A percentile compares a stretch with the other conserved stretches of the same genome.
Conservation (phyloP, 2,113 vertebrate species). For the Baryphthengus martii region DNA sequence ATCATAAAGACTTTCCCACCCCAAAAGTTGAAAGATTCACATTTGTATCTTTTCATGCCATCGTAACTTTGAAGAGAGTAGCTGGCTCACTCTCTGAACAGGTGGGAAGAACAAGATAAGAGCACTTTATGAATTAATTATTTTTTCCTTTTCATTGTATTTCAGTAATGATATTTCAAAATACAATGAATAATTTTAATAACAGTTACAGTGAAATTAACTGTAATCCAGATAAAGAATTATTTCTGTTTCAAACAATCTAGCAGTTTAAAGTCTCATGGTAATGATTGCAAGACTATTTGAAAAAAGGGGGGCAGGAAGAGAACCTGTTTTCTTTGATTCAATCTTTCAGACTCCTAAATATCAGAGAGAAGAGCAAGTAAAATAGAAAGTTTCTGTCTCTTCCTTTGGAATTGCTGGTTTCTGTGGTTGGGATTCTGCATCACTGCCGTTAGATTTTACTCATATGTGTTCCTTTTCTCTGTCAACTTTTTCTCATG, state of each 20-base stretch:
- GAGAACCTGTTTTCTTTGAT: not conserved
- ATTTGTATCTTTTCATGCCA: not conserved
- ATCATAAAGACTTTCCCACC: not conserved
- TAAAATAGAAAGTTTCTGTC: not conserved
- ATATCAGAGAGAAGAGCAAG: not conserved
- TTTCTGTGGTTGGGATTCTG: not conserved
- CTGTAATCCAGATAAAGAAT: not conserved
- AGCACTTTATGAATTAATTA: not conserved
- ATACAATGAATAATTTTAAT: not conserved
- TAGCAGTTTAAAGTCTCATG: not conserved
- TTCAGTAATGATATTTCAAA: not conserved
- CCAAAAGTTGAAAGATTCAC: not conserved
- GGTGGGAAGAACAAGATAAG: not conserved
- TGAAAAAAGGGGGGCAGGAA: accelerated
- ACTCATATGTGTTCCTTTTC: not conserved
- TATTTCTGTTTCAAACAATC: not conserved
- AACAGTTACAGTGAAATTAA: not conserved
- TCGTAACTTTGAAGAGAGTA: not conserved
- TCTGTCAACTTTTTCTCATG: not conserved
- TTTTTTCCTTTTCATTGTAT: not conserved
- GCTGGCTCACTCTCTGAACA: not conserved
- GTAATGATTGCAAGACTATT: not conserved
- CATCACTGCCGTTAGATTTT: not conserved
- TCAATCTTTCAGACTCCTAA: not conserved
- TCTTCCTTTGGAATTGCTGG: not conserved